Conservation (phyloP, 2,797 vertebrate genomes). For the Oryzias sinensis region DNA sequence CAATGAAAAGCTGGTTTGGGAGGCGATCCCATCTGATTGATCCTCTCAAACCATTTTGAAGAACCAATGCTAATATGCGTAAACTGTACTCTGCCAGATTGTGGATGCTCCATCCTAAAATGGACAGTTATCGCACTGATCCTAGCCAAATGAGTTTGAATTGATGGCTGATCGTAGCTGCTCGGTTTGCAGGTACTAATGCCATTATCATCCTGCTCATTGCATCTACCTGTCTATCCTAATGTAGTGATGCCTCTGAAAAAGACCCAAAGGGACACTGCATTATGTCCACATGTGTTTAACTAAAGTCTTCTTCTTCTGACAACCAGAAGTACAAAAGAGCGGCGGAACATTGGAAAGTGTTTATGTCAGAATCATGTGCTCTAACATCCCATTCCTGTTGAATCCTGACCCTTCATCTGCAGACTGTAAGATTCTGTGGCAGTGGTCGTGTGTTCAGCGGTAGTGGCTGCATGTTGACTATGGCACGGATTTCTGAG, state of each 20-base stretch:
- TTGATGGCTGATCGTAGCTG: slow-evolving; percentile 55
- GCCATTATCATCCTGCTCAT: slow-evolving; percentile 55
- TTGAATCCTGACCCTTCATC: slow-evolving; percentile 30
- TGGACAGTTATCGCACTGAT: slow-evolving; percentile 62
- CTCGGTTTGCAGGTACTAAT: slow-evolving; percentile 69
- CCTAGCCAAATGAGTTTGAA: slow-evolving; percentile 58
- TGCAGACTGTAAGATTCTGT: slow-evolving; percentile 36
- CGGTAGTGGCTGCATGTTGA: slow-evolving; percentile 23
- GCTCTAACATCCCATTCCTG: slow-evolving; percentile 28
- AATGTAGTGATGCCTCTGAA: slow-evolving; percentile 64
- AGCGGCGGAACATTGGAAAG: neutral
- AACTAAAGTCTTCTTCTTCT: slow-evolving; percentile 11
- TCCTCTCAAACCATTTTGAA: slow-evolving; percentile 51
- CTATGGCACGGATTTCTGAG: slow-evolving; percentile 12
- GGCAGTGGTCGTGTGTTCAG: slow-evolving; percentile 48
- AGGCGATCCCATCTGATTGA: slow-evolving; percentile 59
- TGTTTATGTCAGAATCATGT: slow-evolving; percentile 11
- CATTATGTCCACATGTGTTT: neutral
- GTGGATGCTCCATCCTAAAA: slow-evolving; percentile 31
- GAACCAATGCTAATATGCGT: slow-evolving; percentile 56
- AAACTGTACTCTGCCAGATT: slow-evolving; percentile 40
- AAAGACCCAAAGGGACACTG: slow-evolving; percentile 44
- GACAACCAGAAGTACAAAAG: neutral
- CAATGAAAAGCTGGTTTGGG: slow-evolving; percentile 64
- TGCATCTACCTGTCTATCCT: slow-evolving; percentile 65